Base-by-base conservation (phyloP, 2,113 vertebrate genomes). In the Ranitomeya imitator region DNA sequence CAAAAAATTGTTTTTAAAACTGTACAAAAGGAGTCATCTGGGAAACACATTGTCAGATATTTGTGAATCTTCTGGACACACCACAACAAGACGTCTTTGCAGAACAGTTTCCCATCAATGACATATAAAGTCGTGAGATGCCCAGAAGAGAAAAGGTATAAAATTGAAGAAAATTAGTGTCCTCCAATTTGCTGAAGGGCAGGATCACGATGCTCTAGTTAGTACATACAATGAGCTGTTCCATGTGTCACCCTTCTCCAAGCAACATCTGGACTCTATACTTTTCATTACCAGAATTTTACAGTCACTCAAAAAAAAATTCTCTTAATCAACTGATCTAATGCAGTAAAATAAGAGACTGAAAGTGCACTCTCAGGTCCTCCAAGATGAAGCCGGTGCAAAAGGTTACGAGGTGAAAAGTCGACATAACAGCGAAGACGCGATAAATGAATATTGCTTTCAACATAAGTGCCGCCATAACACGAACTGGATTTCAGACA, bases 251-350 rank as follows among this genome's bases (percentile, higher is more conserved):
- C n/a, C 67, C 14, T 59, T 73, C 12, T 57, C 52, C 55, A 37
- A 57, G 51, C 15, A 74, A 65, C 85, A 86, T 86, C 73, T 86
- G 85, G 19, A 67, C 59, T 74, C 18, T 52, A 77, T 86, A 60
- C 21, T n/a, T 86, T 86, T 78, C 79, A 78, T 77, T 78, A 86
- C 26, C 21, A 12, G 15, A 5, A 60, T n/a, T 45, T 85, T 76
- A 85, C 45, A 74, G 52, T 65, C 80, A 31, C 60, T 73, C 76
- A 60, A 31, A n/a, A 60, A 51, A 83, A 71, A 71, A 85, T 73
- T 13, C 63, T 57, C 52, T 85, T 55, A 73, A 52, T 8, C 1
- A 19, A 19, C 82, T 55, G 61, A 54, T 45, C 23, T 67, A 57
- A 6, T 73, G 69, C 26, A 76, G 31, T 85, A 85, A 61, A 76